Evolutionary conservation across 2,888 invertebrate genomes (phyloP).

Genomic region (Tuberolachnus salignus): DNA sequence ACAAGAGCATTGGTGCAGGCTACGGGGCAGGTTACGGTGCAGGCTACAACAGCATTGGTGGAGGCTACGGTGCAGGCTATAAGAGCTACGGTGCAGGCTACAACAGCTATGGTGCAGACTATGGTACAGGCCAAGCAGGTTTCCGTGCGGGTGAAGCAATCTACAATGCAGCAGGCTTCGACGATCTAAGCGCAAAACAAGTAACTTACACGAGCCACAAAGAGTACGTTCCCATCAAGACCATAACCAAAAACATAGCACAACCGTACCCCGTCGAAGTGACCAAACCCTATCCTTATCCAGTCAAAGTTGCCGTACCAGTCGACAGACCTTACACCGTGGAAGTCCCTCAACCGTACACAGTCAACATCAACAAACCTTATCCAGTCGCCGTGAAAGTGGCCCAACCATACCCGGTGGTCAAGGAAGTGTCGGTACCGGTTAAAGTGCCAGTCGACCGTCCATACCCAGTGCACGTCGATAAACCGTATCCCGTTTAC

Average conservation of each 20-base stretch:
- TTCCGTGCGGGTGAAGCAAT: too few species aligned
- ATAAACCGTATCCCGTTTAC: constrained; percentile 59
- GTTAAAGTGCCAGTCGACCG: constrained; percentile 12
- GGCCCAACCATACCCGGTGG: not conserved
- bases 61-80: too few species aligned
- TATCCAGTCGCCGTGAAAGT: not conserved
- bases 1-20: too few species aligned
- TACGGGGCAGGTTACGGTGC: too few species aligned
- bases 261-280: not conserved
- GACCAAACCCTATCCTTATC: not conserved
- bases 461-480: constrained; percentile 58
- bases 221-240: not conserved
- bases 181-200: too few species aligned
- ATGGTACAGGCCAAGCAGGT: too few species aligned
- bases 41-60: too few species aligned
- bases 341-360: not conserved
- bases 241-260: not conserved
- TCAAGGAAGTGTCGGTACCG: not conserved
- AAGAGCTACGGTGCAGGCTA: too few species aligned
- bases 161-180: too few species aligned
- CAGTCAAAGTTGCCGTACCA: not conserved
- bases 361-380: not conserved
- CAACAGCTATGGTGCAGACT: too few species aligned
- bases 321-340: not conserved
- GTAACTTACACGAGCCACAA: constrained; percentile 54